Base-by-base conservation (phyloP, 1,140 invertebrate genomes). In the Coboldia fuscipes region DNA sequence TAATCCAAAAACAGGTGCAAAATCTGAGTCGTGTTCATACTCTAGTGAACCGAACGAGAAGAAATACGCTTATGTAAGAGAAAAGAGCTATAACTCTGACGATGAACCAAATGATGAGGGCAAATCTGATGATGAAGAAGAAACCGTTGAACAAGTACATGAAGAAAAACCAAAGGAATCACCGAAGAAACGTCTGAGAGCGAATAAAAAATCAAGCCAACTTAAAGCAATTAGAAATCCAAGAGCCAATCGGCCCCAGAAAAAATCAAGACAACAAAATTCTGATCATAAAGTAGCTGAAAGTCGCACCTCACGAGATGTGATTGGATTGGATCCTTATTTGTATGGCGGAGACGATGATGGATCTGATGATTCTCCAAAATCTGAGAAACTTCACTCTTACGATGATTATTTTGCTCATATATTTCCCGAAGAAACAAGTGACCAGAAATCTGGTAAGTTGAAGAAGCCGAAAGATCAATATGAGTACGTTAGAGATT, bases 21-120 rank as follows among this genome's bases (percentile, higher is more conserved):
- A 70, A 37, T 77, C 66, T 37, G 72, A 80, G 54, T 68, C 69
- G 21, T 78, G 75, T 42, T 68, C 67, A 0, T 78, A 76, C 49
- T 62, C 63, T 2, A 64, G 68, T 13, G 63, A 69, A 40, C 74
- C 75, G 0, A 66, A 70, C 41, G 70, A 71, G 36, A 72, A 75
- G 41, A 60, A 71, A 41, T 77, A 76, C 46, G 69, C 72, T 30
- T 75, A 67, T 45, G 64, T 64, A 3, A 65, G 61, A 37, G 61
- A 68, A 48, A 59, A 56, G 41, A 68, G 67, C 44, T 67, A 59
- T 39, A 58, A 67, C 30, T 64, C 63, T 37, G 57, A 63, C 15
- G 62, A 64, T 42, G 57, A 63, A 37, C 54, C 59, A 13, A 60
- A 64, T 39, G 54, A 60, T 42, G 51, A 50, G 40, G 47, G 55